Evolutionary conservation across 2,797 vertebrate genomes (phyloP).

Genomic region (Peromyscus aztecus): DNA sequence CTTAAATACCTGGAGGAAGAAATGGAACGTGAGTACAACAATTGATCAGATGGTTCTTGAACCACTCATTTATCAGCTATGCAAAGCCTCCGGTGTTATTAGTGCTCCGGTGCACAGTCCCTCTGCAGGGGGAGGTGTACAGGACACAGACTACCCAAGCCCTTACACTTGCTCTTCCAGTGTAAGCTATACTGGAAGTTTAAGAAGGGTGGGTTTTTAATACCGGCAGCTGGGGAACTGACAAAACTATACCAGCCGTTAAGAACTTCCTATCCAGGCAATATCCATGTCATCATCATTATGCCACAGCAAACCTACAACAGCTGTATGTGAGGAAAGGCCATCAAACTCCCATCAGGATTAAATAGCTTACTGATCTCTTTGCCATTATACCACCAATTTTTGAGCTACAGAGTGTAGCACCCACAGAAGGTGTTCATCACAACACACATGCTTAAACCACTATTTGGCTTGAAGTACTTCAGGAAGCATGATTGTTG

Average conservation of each 20-base stretch:
- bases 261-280: neutral
- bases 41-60: neutral
- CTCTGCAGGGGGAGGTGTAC: neutral
- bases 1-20: neutral
- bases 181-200: neutral
- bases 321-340: neutral
- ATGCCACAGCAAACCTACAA: neutral
- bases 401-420: neutral
- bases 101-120: rapidly evolving
- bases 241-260: neutral
- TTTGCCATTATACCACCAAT: neutral
- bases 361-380: neutral
- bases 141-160: neutral
- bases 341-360: neutral
- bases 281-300: neutral
- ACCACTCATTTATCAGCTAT: neutral
- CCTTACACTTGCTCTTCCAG: rapidly evolving
- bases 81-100: neutral
- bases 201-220: neutral
- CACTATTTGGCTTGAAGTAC: neutral
- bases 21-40: neutral
- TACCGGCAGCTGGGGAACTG: neutral
- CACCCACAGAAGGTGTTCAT: neutral
- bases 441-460: neutral
- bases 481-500: constrained; percentile 4